phyloP scores from a whole-genome alignment of 2,113 vertebrate species.

The Crotalus horridus region DNA sequence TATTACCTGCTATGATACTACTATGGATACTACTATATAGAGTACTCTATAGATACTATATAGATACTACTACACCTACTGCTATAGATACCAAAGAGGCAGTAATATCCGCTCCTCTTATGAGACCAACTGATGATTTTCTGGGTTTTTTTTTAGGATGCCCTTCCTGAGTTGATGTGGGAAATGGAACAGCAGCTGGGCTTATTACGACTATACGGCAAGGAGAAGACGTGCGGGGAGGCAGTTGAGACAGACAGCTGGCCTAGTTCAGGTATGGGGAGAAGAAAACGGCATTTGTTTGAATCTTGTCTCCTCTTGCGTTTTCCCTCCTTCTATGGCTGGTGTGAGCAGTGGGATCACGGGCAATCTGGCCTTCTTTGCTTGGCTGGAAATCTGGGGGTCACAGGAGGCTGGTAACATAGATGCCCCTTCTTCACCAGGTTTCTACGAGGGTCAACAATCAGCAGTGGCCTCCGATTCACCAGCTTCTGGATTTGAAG shows the following conservation, averaged over 20 bases:
- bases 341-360: not conserved
- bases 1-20: not conserved
- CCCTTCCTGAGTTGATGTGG: slow-evolving; percentile 66
- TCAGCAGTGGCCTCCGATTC: slow-evolving; percentile 71
- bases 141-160: slow-evolving; percentile 37
- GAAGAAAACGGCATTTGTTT: not conserved
- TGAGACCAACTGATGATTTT: rapidly evolving
- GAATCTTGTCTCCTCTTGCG: not conserved
- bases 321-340: not conserved
- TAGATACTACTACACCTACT: not conserved
- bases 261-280: slow-evolving; percentile 67
- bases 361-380: not conserved
- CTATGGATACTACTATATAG: not conserved
- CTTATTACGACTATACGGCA: slow-evolving; percentile 71
- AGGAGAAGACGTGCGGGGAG: slow-evolving; percentile 49
- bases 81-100: not conserved
- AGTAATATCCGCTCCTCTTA: too few species aligned
- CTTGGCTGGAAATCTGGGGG: not conserved
- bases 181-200: slow-evolving; percentile 80
- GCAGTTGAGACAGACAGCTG: slow-evolving; percentile 55
- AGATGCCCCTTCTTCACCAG: slow-evolving; percentile 41
- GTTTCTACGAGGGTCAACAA: slow-evolving; percentile 80
- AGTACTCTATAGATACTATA: too few species aligned
- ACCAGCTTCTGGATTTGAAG: slow-evolving; percentile 65
- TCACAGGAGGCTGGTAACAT: not conserved